Evolutionary conservation across 37 sponge, comb jelly and placozoan species (phyloP).

Genomic region (Eunapius fragilis): DNA sequence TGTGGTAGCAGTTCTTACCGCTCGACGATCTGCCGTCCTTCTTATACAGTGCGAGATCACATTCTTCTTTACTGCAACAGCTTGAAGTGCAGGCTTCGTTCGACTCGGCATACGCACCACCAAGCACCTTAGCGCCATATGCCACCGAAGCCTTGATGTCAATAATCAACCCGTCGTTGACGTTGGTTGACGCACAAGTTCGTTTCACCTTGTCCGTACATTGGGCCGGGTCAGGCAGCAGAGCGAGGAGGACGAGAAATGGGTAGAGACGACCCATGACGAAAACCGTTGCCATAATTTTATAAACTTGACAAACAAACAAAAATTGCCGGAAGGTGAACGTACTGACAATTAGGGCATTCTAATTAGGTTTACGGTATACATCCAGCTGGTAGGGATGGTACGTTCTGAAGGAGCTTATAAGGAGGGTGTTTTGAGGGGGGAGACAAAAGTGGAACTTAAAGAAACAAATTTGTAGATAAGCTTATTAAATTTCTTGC

Average conservation of each 20-base stretch:
- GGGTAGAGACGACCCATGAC: too few relatives aligned
- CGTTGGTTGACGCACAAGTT: neutral
- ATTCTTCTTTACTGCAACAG: slow-evolving; percentile 25
- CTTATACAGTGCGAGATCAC: slow-evolving; percentile 67
- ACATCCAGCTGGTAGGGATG: neutral
- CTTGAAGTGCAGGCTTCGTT: slow-evolving; percentile 19
- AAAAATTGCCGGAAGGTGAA: too few relatives aligned
- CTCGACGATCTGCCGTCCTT: slow-evolving; percentile 36
- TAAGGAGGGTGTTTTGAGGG: neutral
- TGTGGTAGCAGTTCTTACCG: slow-evolving; percentile 65
- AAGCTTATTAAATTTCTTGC: too few relatives aligned
- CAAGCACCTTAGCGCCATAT: slow-evolving; percentile 49
- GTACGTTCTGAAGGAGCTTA: neutral
- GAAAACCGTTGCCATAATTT: too few relatives aligned
- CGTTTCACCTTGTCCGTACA: neutral
- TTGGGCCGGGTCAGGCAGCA: too few relatives aligned
- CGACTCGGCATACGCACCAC: slow-evolving; percentile 8
- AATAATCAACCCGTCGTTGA: slow-evolving; percentile 27
- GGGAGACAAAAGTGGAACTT: neutral
- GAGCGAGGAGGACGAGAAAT: too few relatives aligned
- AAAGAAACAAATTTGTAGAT: neutral
- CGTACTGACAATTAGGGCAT: too few relatives aligned
- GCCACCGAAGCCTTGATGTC: slow-evolving; percentile 56
- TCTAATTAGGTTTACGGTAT: neutral
- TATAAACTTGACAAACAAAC: too few relatives aligned